Percentiles rank a stretch among this genome's conserved stretches.
These are phyloP conservation scores for Melinaea marsaeus DNA, from an alignment of 2,888 invertebrate genomes.

Conservation along the genomic window DNA sequence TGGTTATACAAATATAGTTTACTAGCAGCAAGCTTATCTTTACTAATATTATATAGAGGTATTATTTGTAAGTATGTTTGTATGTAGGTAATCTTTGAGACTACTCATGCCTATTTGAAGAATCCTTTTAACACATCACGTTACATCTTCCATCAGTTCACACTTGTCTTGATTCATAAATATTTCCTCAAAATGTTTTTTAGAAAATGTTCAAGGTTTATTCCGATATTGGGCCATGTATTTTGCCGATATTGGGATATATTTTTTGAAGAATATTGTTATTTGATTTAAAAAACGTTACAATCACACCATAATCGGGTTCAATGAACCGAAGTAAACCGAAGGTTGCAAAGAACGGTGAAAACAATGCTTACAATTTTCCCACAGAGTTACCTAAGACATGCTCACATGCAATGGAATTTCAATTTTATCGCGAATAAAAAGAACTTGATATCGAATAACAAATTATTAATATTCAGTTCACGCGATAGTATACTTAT, in stretches of 20 bases:
- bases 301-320: conserved; percentile 34
- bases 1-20: too few species aligned
- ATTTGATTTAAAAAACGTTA: neutral
- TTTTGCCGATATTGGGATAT: neutral
- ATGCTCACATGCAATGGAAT: conserved; percentile 25
- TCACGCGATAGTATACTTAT: conserved; percentile 1
- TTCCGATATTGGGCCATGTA: too few species aligned
- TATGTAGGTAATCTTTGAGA: too few species aligned
- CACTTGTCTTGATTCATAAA: too few species aligned
- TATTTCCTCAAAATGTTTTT: too few species aligned
- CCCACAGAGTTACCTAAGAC: conserved; percentile 53
- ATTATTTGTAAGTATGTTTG: too few species aligned
- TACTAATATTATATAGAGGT: too few species aligned
- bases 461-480: neutral
- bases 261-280: neutral
- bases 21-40: too few species aligned
- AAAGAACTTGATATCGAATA: conserved; percentile 12
- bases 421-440: conserved; percentile 5
- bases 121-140: too few species aligned
- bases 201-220: too few species aligned
- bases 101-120: too few species aligned
- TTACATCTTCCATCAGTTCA: too few species aligned
- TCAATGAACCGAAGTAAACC: conserved; percentile 55
- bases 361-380: conserved; percentile 58
- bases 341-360: conserved; percentile 55